Base-by-base conservation (phyloP, 2,797 vertebrate genomes). In the Vireo griseus region DNA sequence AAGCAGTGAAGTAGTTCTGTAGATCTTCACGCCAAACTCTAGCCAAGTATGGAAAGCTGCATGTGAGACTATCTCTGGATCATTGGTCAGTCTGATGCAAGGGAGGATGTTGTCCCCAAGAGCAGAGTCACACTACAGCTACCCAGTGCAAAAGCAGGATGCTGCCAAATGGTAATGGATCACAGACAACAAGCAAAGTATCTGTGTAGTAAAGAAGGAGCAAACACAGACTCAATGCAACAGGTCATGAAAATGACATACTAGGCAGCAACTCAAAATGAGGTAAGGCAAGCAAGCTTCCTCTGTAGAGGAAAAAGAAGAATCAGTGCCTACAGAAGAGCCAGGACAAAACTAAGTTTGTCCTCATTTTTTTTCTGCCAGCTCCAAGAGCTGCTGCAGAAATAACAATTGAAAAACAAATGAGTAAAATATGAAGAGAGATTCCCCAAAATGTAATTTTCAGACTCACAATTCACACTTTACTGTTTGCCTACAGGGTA, bases 21-120 rank as follows among this genome's bases (percentile, higher is more conserved):
- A 68, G 14, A 54, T 50, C 29, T 65, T 33, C 52, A 21, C 0
- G 0, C 39, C 3, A 8, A 94, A n/a, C 42, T 72, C 39, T 2
- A 81, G 18, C 10, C 39, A 65, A 45, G 9, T 16, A 39, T 1
- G 5, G n/a, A 68, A 86, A 87, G 10, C 10, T 68, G 37, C 37
- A 77, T 4, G 5, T 0, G 0, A 78, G 58, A 62, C 20, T 57
- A 9, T 26, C 69, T 16, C 2, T 5, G 21, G 19, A 76, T 24
- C 59, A 44, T 12, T 29, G 9, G 31, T 50, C 55, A 74, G 52
- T 31, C 15, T 31, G 14, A 78, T 14, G 18, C 14, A 48, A 52
- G 25, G 37, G 5, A 67, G 63, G 28, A 77, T 6, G 2, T 11
- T 19, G 12, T 31, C 13, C 31, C 17, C 15, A 31, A 45, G 33